phyloP scores from a whole-genome alignment of 2,888 invertebrate genomes.

The Dynastes tityus region DNA sequence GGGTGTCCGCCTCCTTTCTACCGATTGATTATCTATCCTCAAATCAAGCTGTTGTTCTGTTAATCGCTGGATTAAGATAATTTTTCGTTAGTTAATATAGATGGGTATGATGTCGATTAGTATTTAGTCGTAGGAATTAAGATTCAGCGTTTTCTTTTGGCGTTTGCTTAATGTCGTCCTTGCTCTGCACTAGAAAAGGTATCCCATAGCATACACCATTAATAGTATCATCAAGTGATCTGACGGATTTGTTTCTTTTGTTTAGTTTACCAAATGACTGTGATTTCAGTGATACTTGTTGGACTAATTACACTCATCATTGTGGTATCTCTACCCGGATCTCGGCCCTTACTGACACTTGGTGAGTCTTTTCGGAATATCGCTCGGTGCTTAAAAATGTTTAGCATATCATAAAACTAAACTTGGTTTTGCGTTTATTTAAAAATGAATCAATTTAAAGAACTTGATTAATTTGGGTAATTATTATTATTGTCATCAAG shows the following conservation, averaged over 20 bases:
- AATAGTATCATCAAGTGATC: background rate
- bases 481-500: too few species aligned
- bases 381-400: too few species aligned
- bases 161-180: constrained; percentile 8
- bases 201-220: background rate
- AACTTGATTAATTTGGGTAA: too few species aligned
- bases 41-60: background rate
- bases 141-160: background rate
- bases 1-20: too few species aligned
- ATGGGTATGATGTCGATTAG: background rate
- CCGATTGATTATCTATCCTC: too few species aligned
- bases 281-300: constrained; percentile 29
- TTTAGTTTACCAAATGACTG: constrained; percentile 36
- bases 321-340: background rate
- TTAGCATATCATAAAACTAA: too few species aligned
- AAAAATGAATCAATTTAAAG: too few species aligned
- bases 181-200: constrained; percentile 25
- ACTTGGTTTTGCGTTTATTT: too few species aligned
- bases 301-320: constrained; percentile 15
- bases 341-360: background rate
- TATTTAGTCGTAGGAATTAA: background rate
- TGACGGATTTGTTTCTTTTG: background rate
- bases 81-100: constrained; percentile 17
- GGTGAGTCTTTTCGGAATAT: background rate
- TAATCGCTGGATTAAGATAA: constrained; percentile 9